Base-by-base conservation (phyloP, 2,888 invertebrate species). In the Drosophila mercatorum region DNA sequence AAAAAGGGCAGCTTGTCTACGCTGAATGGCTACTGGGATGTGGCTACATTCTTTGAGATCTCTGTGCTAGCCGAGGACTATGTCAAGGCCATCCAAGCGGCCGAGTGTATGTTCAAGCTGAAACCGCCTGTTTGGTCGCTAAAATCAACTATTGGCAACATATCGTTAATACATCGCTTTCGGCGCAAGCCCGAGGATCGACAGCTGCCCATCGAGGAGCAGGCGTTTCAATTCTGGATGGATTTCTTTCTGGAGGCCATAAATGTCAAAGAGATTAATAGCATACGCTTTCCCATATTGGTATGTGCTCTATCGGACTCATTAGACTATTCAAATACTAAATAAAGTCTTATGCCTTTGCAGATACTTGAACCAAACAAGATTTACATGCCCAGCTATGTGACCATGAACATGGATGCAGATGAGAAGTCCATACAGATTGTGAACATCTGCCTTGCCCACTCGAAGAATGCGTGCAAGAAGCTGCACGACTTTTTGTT, bases 31-130 rank as follows among this genome's bases (percentile, higher is more conserved):
- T 99, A 99, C 91, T 99, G 99, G 99, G 99, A 99, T 92, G 99
- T 99, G 14, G 99, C 99, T 0, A 99, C 98, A 2, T 99, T 98
- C 94, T 99, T 99, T 93, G 99, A 99, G 93, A 99, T 99, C 80
- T 98, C 98, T 53, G 99, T 99, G 0, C 94, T 99, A 38, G 98
- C 98, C 2, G 98, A 99, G 93, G 98, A 99, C 92, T 99, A 98
- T 92, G 95, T 96, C 14, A 99, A 99, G 93, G 99, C 99, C 0
- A 97, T 98, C 82, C 98, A 98, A 93, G 99, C 99, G 14, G 98
- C 99, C 0, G 97, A 97, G 92, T 97, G 97, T 91, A 97, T 97
- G 97, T 97, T 97, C 88, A 97, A 96, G 92, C 92, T 97, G 63
- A 97, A 97, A 93, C 97, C 97, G 46, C 97, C 97, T 0, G 96